A percentile compares a stretch with the other conserved stretches of the same genome.
These are phyloP conservation scores for Copsychus sechellarum DNA, from an alignment of 2,113 vertebrate species.

Conservation along the genomic window DNA sequence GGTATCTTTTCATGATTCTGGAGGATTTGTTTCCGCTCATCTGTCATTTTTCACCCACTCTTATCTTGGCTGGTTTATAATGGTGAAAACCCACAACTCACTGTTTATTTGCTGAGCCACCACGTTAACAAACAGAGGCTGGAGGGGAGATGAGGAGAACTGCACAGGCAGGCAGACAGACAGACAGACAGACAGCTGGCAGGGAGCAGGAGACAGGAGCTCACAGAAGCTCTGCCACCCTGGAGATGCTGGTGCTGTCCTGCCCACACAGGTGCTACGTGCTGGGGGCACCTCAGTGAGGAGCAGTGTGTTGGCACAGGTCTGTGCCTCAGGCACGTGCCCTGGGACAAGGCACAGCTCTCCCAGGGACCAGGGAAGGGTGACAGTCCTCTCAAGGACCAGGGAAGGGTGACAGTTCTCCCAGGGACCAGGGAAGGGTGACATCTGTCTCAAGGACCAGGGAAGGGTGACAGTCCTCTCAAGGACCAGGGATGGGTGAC, in stretches of 20 bases:
- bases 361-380: not conserved
- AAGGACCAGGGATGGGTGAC: too few relatives aligned
- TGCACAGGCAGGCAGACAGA: not conserved
- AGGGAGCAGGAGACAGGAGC: not conserved
- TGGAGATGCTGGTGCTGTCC: not conserved
- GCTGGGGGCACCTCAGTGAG: not conserved
- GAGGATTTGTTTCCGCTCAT: conserved; percentile 49
- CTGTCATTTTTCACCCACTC: conserved; percentile 52
- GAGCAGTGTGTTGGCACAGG: not conserved
- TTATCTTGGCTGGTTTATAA: not conserved
- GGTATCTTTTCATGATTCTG: conserved; percentile 36
- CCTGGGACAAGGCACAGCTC: not conserved
- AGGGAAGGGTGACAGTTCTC: too few relatives aligned
- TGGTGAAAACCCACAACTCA: not conserved
- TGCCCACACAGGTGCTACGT: rapidly evolving
- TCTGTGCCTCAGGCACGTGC: not conserved
- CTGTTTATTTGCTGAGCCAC: not conserved
- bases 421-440: not conserved
- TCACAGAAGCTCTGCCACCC: not conserved
- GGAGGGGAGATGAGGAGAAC: not conserved
- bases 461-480: too few relatives aligned
- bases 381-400: not conserved
- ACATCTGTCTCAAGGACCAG: too few relatives aligned
- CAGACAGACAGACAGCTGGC: not conserved
- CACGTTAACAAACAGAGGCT: not conserved